Base-by-base conservation (phyloP, 2,888 invertebrate species). In the Salticus scenicus region DNA sequence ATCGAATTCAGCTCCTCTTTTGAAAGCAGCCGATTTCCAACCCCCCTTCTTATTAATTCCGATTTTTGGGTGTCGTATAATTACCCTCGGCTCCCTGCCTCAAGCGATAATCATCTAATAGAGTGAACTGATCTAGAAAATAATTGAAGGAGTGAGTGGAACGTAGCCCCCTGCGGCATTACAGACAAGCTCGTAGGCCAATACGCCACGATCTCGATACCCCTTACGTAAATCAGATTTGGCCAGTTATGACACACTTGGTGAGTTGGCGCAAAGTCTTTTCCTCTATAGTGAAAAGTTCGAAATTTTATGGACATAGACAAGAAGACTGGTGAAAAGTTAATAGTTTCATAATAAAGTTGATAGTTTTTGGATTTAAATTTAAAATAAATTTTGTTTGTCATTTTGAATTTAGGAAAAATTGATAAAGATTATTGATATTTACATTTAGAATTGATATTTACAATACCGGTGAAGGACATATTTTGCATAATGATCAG, bases 91-190 rank as follows among this genome's bases (percentile, higher is more conserved):
- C 78, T 24, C 67, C 63, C 57, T 8, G 74, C 78, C 84, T 47
- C 41, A 37, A 71, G 86, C 86, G 74, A 76, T 86, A 80, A 86
- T 86, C 79, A 86, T 80, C 80, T 86, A 86, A 86, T 86, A 80
- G 86, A 80, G 86, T 80, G 86, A 76, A 86, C 80, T 80, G 86
- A 80, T 86, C 80, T 86, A 76, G 86, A 86, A 86, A 86, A 86
- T 86, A 86, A 86, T 86, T 86, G 86, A 80, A 86, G 84, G 84
- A 78, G 77, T 71, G 72, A 77, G 69, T 73, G 72, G 57, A 24
- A 5, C 20, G 7, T 4, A 5, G 24, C 57, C 57, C 57, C 57
- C 57, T 1, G 24, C 20, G 57, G 57, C 57, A 37, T 37, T 10
- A 10, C 37, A 37, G 37, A 37, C 57, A 24, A 24, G 24, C 57